Evolutionary conservation across 2,113 vertebrate species (phyloP).

Genomic region (Aegypius monachus): DNA sequence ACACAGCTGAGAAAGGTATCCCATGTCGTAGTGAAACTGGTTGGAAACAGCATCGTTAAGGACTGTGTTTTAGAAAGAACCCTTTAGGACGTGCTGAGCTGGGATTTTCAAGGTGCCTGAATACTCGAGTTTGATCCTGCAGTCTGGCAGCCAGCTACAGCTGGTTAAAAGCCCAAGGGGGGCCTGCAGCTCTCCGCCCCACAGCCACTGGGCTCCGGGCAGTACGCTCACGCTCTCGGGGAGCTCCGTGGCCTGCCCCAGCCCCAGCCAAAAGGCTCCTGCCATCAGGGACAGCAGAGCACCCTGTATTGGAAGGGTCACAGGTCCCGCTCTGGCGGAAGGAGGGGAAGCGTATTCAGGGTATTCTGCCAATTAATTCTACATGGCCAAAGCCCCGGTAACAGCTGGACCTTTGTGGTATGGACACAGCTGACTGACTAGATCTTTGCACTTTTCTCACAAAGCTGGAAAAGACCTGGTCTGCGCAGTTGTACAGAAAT

Average conservation of each 20-base stretch:
- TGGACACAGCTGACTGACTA: background rate
- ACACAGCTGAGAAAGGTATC: background rate
- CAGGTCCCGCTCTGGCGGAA: rapidly evolving
- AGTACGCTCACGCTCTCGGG: rapidly evolving
- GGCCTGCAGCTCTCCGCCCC: rapidly evolving
- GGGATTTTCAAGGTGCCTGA: background rate
- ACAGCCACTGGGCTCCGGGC: rapidly evolving
- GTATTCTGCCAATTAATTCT: background rate
- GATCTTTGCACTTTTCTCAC: background rate
- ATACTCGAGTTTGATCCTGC: background rate
- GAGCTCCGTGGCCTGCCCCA: background rate
- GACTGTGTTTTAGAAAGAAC: background rate
- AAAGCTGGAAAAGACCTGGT: background rate
- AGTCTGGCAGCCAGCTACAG: background rate
- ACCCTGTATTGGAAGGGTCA: rapidly evolving
- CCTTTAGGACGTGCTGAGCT: rapidly evolving
- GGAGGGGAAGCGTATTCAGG: background rate
- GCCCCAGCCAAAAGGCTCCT: background rate
- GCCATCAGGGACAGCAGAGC: background rate
- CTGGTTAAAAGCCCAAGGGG: background rate
- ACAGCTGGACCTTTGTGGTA: background rate
- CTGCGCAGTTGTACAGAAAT: rapidly evolving
- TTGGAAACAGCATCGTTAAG: rapidly evolving
- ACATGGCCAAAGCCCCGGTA: background rate
- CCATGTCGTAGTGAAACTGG: background rate